These are phyloP conservation scores for Ivindomyrus marchei DNA, from an alignment of 2,113 vertebrate species.

Conservation along the genomic window DNA sequence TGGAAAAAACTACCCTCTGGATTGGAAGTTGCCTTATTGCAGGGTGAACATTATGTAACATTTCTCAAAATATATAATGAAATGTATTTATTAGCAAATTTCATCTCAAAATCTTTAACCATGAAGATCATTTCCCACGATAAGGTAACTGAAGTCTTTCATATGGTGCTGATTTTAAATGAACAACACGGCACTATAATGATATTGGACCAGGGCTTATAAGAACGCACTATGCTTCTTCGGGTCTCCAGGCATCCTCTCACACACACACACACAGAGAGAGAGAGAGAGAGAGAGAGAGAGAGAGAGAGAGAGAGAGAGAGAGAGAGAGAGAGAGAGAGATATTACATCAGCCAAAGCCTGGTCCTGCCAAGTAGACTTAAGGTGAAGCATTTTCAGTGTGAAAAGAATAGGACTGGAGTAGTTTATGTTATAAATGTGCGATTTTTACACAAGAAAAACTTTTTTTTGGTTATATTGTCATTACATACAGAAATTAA, in stretches of 20 bases:
- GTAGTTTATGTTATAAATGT: neutral
- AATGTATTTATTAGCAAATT: neutral
- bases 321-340: neutral
- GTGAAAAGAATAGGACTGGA: neutral
- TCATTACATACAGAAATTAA: neutral
- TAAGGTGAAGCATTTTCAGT: conserved; percentile 16
- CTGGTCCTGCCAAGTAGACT: conserved; percentile 17
- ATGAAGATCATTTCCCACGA: neutral
- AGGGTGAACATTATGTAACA: neutral
- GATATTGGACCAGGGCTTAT: neutral
- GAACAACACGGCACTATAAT: neutral
- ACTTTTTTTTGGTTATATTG: neutral
- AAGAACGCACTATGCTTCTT: neutral
- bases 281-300: neutral
- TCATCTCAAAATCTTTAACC: neutral
- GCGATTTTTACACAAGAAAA: neutral
- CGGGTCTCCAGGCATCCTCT: neutral
- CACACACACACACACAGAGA: neutral
- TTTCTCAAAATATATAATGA: neutral
- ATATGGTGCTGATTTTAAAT: neutral
- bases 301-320: neutral
- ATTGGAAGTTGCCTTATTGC: neutral
- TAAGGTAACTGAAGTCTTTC: neutral
- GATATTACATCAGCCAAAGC: conserved; percentile 15
- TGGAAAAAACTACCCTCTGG: neutral